Conservation (phyloP, 2,113 vertebrate species). For the Hyla sarda region DNA sequence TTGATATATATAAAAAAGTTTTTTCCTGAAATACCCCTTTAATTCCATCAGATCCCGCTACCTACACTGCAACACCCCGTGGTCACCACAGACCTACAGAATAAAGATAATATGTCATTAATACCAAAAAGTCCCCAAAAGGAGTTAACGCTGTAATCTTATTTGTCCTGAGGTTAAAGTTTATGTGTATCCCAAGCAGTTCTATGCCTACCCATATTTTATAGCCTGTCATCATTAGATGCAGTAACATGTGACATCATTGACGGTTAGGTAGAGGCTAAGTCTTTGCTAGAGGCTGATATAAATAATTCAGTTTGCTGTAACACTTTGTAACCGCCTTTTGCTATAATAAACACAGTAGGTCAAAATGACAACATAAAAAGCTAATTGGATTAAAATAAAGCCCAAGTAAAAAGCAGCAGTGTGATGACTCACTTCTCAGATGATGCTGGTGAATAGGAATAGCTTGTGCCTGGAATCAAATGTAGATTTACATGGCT, state of each 20-base stretch:
- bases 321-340: neutral
- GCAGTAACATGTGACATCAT: neutral
- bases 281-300: neutral
- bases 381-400: constrained; percentile 14
- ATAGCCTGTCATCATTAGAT: neutral
- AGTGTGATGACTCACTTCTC: neutral
- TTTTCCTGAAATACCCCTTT: too few species aligned
- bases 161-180: neutral
- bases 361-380: constrained; percentile 9
- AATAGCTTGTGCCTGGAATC: neutral
- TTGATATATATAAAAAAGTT: too few species aligned
- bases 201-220: neutral
- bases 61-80: too few species aligned
- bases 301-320: neutral
- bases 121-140: too few species aligned
- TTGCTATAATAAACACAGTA: neutral
- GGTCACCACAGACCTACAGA: too few species aligned
- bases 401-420: neutral
- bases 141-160: neutral
- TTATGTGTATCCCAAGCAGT: neutral
- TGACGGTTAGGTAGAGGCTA: neutral
- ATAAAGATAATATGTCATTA: too few species aligned
- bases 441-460: neutral
- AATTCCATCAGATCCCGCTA: too few species aligned
- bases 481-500: neutral